Evolutionary conservation across 2,888 invertebrate species (phyloP).

Genomic region (Euzetes globulus): DNA sequence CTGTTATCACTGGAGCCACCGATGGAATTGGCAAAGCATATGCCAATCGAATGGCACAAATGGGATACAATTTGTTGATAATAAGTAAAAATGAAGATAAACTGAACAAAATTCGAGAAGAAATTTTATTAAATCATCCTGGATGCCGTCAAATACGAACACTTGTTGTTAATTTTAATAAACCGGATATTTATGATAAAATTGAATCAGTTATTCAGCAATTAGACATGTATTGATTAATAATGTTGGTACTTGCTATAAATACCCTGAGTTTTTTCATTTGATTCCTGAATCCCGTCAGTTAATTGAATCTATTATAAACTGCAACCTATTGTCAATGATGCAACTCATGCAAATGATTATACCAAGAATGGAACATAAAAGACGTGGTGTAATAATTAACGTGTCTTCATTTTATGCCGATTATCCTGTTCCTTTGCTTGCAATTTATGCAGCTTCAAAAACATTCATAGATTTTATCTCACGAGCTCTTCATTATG

Average conservation of each 20-base stretch:
- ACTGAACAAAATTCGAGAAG: conserved; percentile 48
- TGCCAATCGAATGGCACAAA: conserved; percentile 23
- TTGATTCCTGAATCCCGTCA: conserved; percentile 57
- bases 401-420: conserved; percentile 87
- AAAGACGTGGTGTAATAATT: conserved; percentile 69
- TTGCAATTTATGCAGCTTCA: conserved; percentile 80
- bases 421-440: conserved; percentile 71
- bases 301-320: conserved; percentile 68
- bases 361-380: conserved; percentile 64
- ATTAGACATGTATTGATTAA: conserved; percentile 51
- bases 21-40: conserved; percentile 22
- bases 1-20: conserved; percentile 21
- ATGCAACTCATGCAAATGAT: conserved; percentile 72
- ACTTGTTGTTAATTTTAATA: conserved; percentile 32
- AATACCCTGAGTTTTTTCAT: conserved; percentile 70
- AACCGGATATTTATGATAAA: conserved; percentile 29
- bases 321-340: conserved; percentile 75
- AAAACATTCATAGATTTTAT: conserved; percentile 56
- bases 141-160: conserved; percentile 30
- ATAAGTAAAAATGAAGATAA: conserved; percentile 22
- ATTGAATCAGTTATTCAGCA: conserved; percentile 27
- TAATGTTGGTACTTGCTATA: conserved; percentile 79
- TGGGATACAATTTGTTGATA: neutral
- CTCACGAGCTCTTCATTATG: conserved; percentile 46
- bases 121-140: conserved; percentile 10